Base-by-base conservation (phyloP, 2,888 invertebrate genomes). In the Pardosa pseudoannulata region DNA sequence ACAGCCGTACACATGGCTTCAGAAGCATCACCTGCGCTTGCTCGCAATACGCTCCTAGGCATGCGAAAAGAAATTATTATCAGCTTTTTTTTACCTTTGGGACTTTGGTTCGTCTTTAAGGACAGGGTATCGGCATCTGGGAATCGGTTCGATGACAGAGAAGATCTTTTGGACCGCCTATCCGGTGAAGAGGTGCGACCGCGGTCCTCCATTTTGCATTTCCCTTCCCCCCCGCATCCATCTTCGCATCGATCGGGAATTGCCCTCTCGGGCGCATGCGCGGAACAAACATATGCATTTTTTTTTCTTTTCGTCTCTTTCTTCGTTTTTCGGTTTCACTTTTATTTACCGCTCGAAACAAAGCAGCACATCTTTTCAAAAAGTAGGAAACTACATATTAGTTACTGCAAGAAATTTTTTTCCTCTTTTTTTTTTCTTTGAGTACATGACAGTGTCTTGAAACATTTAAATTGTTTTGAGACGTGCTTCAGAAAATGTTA, bases 131-230 rank as follows among this genome's bases (percentile, higher is more conserved):
- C 89, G 19, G 79, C 72, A 29, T 89, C 88, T 36, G 79, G 78
- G 41, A 83, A 82, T 27, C 81, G 79, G 62, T 79, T 83, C 19
- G 89, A 89, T 3, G 87, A 73, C 46, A 88, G 19, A 0, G 89
- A 89, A 36, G 88, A 88, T 72, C 88, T 73, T 68, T 88, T 88
- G 50, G 88, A 88, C 65, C 88, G 79, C 46, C 82, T 78, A 65
- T 88, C 88, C 13, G 87, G 80, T 27, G 80, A 80, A 9, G 64
- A 50, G 32, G 71, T 80, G 64, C 71, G 65, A 36, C 80, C 70
- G 46, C 80, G 76, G 39, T 87, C 87, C 76, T 87, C 87, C 87
- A 87, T 87, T 78, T 87, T 87, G 76, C 68, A 68, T 65, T 67
- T 71, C 32, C 65, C 76, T 32, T 62, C 23, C 29, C 76, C 72